These are phyloP conservation scores for Dipus sagitta DNA, from an alignment of 2,797 vertebrate species.

Conservation along the genomic window DNA sequence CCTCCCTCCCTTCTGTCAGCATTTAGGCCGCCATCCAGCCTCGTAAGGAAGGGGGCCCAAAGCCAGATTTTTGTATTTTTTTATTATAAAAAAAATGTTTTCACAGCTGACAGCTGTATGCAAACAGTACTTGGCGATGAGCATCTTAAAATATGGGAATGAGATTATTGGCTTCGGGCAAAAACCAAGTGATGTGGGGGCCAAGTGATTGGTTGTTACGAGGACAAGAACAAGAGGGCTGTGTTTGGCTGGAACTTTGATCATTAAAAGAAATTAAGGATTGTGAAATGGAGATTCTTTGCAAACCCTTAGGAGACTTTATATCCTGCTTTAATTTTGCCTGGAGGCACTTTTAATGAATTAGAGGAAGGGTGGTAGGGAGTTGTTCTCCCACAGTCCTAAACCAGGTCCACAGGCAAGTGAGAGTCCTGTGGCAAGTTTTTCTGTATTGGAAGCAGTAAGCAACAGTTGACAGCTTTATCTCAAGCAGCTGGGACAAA, in stretches of 20 bases:
- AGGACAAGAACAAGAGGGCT: not conserved
- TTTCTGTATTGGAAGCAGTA: no score
- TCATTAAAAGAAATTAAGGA: constrained; percentile 35
- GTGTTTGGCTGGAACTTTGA: constrained; percentile 5
- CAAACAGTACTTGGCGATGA: constrained; percentile 58
- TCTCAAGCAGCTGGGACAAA: no score
- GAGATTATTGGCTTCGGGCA: constrained; percentile 72
- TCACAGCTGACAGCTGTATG: constrained; percentile 82
- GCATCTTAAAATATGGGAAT: constrained; percentile 71
- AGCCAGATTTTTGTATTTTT: constrained; percentile 71
- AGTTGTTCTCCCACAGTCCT: not conserved
- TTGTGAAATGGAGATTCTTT: constrained; percentile 21
- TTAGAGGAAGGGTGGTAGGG: not conserved
- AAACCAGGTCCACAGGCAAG: not conserved
- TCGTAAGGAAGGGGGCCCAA: constrained; percentile 3
- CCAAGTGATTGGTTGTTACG: not conserved
- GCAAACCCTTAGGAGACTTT: constrained; percentile 9
- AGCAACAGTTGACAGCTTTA: no score
- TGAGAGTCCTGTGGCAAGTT: no score
- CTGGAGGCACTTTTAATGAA: not conserved
- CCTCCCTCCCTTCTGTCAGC: constrained; percentile 40
- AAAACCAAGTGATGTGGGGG: constrained; percentile 49
- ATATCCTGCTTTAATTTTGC: not conserved
- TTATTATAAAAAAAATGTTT: constrained; percentile 72
- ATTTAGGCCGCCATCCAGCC: constrained; percentile 23